These are phyloP conservation scores for Salvelinus alpinus DNA, from an alignment of 2,113 vertebrate genomes.

Conservation along the genomic window DNA sequence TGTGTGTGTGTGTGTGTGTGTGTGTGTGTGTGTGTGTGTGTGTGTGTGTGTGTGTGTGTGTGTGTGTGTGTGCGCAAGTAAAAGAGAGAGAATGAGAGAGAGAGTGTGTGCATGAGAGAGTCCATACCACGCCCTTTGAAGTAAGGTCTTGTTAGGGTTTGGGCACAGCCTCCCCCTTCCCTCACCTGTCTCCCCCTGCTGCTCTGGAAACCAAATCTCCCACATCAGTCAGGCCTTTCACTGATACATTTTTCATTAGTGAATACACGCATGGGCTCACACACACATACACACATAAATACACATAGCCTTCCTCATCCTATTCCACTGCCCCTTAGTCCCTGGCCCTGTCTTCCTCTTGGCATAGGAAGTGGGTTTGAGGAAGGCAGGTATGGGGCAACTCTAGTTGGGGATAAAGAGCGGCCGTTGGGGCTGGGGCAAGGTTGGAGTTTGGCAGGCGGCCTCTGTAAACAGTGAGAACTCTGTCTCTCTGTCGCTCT, in stretches of 20 bases:
- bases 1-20: no score
- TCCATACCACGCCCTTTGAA: constrained; percentile 64
- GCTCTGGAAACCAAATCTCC: constrained; percentile 78
- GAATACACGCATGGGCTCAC: constrained; percentile 28
- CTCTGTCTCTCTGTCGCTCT: not conserved
- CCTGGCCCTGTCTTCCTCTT: constrained; percentile 35
- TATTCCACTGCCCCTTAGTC: constrained; percentile 1
- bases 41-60: no score
- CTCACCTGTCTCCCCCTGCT: constrained; percentile 23
- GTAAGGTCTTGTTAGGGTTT: constrained; percentile 57
- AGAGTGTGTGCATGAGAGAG: no score
- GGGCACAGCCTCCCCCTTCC: constrained; percentile 47
- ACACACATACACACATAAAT: not conserved
- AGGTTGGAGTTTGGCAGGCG: not conserved
- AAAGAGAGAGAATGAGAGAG: not conserved
- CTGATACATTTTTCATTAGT: constrained; percentile 85
- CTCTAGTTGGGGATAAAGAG: not conserved
- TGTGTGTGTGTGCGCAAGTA: no score
- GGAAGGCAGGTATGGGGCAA: not conserved
- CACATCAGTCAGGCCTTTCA: constrained; percentile 92
- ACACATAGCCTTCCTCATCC: not conserved
- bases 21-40: no score
- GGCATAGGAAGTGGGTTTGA: constrained; percentile 18
- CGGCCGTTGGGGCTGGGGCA: not conserved
- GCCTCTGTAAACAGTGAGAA: not conserved